These are phyloP conservation scores for Stenurella melanura DNA, from an alignment of 2,888 invertebrate species.

Conservation along the genomic window DNA sequence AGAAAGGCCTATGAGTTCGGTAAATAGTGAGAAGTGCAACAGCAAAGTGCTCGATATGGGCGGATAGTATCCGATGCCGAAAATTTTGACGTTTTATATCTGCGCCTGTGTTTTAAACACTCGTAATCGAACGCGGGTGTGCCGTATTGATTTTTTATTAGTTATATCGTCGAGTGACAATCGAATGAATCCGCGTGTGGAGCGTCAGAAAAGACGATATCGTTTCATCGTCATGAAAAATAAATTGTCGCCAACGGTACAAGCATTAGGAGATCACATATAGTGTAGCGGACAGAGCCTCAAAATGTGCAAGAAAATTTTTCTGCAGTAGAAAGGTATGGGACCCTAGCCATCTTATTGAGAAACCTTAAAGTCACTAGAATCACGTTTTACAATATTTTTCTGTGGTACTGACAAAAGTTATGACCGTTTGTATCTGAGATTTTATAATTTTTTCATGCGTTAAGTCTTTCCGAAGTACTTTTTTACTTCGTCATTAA, in stretches of 20 bases:
- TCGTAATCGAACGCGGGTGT: slow-evolving; percentile 63
- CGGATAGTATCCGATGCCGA: neutral
- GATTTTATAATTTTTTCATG: too few species aligned
- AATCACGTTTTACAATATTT: too few species aligned
- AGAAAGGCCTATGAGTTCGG: slow-evolving; percentile 65
- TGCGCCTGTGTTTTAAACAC: slow-evolving; percentile 57
- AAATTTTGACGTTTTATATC: slow-evolving; percentile 27
- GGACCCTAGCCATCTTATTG: too few species aligned
- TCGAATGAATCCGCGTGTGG: slow-evolving; percentile 59
- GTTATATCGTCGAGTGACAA: slow-evolving; percentile 69
- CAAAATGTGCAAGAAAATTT: too few species aligned
- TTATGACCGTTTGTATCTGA: too few species aligned
- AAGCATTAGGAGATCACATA: slow-evolving; percentile 52
- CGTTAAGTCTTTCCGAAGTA: too few species aligned
- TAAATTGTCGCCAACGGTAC: slow-evolving; percentile 50
- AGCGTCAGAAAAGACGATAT: slow-evolving; percentile 50
- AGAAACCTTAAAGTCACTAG: too few species aligned
- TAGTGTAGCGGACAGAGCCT: too few species aligned
- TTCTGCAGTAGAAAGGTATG: too few species aligned
- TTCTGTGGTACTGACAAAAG: too few species aligned
- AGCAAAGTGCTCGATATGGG: slow-evolving; percentile 14
- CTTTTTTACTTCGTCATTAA: too few species aligned
- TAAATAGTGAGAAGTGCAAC: slow-evolving; percentile 38
- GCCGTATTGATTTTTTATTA: slow-evolving; percentile 58
- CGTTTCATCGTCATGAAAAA: slow-evolving; percentile 52